phyloP scores from a whole-genome alignment of 1,140 invertebrate species.

The Schlechtendalia chinensis region DNA sequence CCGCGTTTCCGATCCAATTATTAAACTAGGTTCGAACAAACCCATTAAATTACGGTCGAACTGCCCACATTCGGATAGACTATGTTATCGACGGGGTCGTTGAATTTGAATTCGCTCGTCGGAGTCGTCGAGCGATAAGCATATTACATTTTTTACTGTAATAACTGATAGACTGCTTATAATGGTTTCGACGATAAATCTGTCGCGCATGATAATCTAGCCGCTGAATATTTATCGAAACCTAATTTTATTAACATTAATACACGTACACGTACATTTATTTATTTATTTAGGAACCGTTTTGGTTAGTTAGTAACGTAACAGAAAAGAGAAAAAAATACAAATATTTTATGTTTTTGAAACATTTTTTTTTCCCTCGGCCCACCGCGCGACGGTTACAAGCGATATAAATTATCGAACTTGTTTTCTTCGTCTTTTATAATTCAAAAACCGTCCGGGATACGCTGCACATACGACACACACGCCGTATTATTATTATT shows the following conservation, averaged over 20 bases:
- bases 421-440: constrained; percentile 31
- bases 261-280: no score
- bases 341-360: constrained; percentile 35
- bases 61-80: constrained; percentile 25
- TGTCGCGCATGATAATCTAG: constrained; percentile 23
- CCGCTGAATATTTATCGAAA: constrained; percentile 33
- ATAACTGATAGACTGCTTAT: constrained; percentile 26
- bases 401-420: constrained; percentile 42
- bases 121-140: neutral
- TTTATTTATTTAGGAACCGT: neutral
- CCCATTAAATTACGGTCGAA: constrained; percentile 7
- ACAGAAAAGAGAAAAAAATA: constrained; percentile 14
- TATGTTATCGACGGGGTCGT: neutral
- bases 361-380: neutral
- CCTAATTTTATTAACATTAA: constrained; percentile 36
- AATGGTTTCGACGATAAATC: constrained; percentile 27
- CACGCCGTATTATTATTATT: neutral
- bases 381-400: constrained; percentile 33
- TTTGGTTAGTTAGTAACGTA: constrained; percentile 26
- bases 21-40: constrained; percentile 8
- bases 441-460: neutral
- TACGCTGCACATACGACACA: neutral
- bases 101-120: constrained; percentile 14
- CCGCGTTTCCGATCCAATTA: neutral
- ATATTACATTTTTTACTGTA: neutral